Percentiles rank a stretch among this genome's conserved stretches.
Conservation (phyloP, 2,797 vertebrate genomes). For the Odontamblyopus rebecca region DNA sequence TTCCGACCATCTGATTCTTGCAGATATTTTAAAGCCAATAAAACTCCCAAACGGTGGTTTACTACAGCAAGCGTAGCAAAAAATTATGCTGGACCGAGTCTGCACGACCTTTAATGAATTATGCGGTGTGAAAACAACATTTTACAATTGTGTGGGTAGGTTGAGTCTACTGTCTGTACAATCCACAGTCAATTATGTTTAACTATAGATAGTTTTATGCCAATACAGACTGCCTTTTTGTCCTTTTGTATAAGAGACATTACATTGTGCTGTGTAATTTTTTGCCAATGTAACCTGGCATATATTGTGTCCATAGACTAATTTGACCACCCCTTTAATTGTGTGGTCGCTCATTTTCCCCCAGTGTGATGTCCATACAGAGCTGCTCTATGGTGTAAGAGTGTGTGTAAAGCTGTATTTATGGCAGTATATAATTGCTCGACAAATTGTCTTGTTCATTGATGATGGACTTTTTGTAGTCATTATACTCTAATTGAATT, state of each 20-base stretch:
- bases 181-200: neutral
- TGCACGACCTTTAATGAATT: neutral
- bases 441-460: slow-evolving; percentile 66
- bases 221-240: slow-evolving; percentile 27
- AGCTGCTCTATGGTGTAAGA: slow-evolving; percentile 35
- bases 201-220: slow-evolving; percentile 34
- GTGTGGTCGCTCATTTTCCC: slow-evolving; percentile 34
- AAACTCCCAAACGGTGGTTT: neutral
- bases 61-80: neutral
- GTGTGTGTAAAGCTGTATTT: slow-evolving; percentile 53
- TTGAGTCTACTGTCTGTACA: neutral
- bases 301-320: slow-evolving; percentile 19
- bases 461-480: slow-evolving; percentile 56
- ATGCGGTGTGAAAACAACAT: no score
- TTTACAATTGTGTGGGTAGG: neutral
- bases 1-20: neutral
- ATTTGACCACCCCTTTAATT: slow-evolving; percentile 38
- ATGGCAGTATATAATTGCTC: slow-evolving; percentile 58
- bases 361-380: slow-evolving; percentile 28
- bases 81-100: neutral
- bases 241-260: slow-evolving; percentile 23
- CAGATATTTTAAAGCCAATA: neutral
- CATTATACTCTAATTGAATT: slow-evolving; percentile 68
- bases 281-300: neutral
- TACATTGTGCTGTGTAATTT: slow-evolving; percentile 7